Base-by-base conservation (phyloP, 2,797 vertebrate species). In the Distichodus sexfasciatus region DNA sequence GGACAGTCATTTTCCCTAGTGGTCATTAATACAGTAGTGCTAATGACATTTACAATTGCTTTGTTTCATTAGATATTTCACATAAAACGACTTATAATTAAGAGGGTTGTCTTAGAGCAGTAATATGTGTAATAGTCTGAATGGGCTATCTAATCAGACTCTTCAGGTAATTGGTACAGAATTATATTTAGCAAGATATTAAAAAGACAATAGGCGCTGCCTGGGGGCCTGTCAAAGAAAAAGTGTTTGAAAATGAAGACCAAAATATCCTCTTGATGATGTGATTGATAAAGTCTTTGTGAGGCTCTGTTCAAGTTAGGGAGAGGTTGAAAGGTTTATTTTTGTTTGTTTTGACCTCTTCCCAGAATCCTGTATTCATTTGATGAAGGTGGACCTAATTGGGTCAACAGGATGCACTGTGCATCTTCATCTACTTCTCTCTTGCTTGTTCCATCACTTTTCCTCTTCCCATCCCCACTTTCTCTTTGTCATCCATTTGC, bases 331-430 rank as follows among this genome's bases (percentile, higher is more conserved):
- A n/a, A 3, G 17, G 33, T 31, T 41, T 46, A 17, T 46, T 61
- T 82, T 75, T 71, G 63, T 50, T 66, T 84, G 68, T 71, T 44
- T 74, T 80, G 82, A 84, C 86, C 84, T 84, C 77, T 75, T 86
- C 83, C 72, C 43, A 72, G 69, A 79, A 77, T 21, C 3, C 79
- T 81, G 81, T 84, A 83, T 83, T 78, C 75, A 21, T 75, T 70
- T 75, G 81, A 79, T 72, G 74, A 72, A 2, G 46, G 54, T 69
- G 50, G 53, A 50, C 62, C 63, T 86, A 84, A 88, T 86, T 85
- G 81, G 74, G 78, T 83, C 80, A 84, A 85, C 85, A 83, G 83
- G 19, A 6, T 68, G 46, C 19, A 33, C 40, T 28, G 74, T 66
- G 76, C 77, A 74, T 44, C 59, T 46, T 47, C 76, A 70, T 60